Evolutionary conservation across 2,797 vertebrate genomes (phyloP).

Genomic region (Nasua narica): DNA sequence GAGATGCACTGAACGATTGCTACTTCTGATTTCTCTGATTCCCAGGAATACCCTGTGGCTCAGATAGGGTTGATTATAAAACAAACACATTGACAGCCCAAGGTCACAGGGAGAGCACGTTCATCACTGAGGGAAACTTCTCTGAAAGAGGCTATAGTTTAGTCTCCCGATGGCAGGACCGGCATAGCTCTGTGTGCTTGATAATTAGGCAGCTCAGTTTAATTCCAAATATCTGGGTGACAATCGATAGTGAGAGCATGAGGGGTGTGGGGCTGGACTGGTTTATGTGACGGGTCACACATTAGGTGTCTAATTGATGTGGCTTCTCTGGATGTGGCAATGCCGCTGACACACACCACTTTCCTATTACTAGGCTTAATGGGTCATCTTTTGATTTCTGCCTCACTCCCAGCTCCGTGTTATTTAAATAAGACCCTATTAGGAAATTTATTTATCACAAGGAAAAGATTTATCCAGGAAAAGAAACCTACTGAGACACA

Average conservation of each 20-base stretch:
- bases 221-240: slow-evolving; percentile 59
- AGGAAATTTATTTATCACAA: slow-evolving; percentile 73
- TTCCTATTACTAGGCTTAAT: slow-evolving; percentile 62
- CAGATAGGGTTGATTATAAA: slow-evolving; percentile 47
- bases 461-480: slow-evolving; percentile 70
- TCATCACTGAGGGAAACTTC: slow-evolving; percentile 47
- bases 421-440: slow-evolving; percentile 77
- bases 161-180: neutral
- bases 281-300: slow-evolving; percentile 64
- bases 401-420: slow-evolving; percentile 54
- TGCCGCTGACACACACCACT: neutral
- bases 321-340: slow-evolving; percentile 52
- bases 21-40: slow-evolving; percentile 55
- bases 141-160: neutral
- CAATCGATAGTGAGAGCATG: slow-evolving; percentile 46
- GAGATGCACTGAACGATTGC: neutral
- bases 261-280: neutral
- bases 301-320: slow-evolving; percentile 74
- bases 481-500: slow-evolving; percentile 48
- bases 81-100: slow-evolving; percentile 44
- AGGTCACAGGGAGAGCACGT: slow-evolving; percentile 35
- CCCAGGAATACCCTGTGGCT: neutral
- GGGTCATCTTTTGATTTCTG: slow-evolving; percentile 72
- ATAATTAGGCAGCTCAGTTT: slow-evolving; percentile 53
- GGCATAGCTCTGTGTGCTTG: neutral